Evolutionary conservation across 2,113 vertebrate genomes (phyloP).

Genomic region (Rynchops niger): DNA sequence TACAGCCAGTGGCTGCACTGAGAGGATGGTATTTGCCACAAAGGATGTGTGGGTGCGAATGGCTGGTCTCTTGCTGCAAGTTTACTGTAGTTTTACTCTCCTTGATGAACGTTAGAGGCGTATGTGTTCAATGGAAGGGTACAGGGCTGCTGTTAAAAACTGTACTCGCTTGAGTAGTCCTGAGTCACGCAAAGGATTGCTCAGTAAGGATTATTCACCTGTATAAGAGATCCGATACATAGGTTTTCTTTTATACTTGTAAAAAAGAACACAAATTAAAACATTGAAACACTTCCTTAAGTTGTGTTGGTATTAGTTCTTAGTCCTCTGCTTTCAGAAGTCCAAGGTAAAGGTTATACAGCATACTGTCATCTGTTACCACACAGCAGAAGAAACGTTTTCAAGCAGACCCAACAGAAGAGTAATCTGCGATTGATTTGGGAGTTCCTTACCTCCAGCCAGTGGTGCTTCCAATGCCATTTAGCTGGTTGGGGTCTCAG

Average conservation of each 20-base stretch:
- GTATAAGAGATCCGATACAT: background rate
- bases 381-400: background rate
- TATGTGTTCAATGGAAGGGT: background rate
- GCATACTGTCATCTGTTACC: background rate
- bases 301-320: slow-evolving; percentile 6
- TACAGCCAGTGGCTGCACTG: background rate
- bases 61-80: background rate
- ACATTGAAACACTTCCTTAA: background rate
- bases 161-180: background rate
- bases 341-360: background rate
- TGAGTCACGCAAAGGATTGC: background rate
- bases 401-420: background rate
- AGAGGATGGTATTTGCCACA: background rate
- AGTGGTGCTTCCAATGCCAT: background rate
- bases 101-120: background rate
- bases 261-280: slow-evolving; percentile 46
- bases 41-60: background rate
- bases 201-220: background rate
- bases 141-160: background rate
- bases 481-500: background rate
- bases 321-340: background rate
- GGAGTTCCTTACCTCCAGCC: background rate
- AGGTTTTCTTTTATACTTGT: slow-evolving; percentile 15
- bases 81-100: background rate
- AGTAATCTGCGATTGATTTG: background rate